phyloP scores from a whole-genome alignment of 2,113 vertebrate genomes.

The Naja naja region DNA sequence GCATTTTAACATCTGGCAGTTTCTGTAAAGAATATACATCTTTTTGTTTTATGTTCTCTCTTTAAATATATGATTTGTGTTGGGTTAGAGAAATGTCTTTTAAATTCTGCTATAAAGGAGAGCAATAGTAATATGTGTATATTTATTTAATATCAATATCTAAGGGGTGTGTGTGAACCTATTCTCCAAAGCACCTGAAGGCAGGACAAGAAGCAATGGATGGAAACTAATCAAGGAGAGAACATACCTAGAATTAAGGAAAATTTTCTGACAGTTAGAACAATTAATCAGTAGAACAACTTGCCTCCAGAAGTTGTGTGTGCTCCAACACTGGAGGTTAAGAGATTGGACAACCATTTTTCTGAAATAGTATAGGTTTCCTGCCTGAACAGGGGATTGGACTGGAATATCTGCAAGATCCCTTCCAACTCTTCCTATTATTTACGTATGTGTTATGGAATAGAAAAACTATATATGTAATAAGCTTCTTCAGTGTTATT shows the following conservation, averaged over 20 bases:
- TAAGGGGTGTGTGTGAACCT: not conserved
- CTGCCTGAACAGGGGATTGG: not conserved
- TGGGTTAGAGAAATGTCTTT: not conserved
- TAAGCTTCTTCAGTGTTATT: not conserved
- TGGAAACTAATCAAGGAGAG: not conserved
- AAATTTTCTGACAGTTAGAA: not conserved
- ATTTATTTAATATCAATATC: not conserved
- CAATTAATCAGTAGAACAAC: not conserved
- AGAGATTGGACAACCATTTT: not conserved
- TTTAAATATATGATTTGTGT: not conserved
- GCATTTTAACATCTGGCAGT: not conserved
- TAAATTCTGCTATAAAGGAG: not conserved
- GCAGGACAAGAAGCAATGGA: not conserved
- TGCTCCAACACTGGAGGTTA: not conserved
- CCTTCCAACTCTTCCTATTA: not conserved
- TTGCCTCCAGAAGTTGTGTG: not conserved
- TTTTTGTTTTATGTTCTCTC: not conserved
- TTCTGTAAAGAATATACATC: not conserved
- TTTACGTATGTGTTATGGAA: not conserved
- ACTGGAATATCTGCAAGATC: not conserved
- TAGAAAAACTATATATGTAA: not conserved
- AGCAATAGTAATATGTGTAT: not conserved
- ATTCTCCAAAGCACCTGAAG: not conserved
- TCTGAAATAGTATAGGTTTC: not conserved
- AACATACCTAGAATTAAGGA: not conserved